These are phyloP conservation scores for Meandrina meandrites DNA, from an alignment of 92 coral and sea anemone genomes.

Conservation along the genomic window DNA sequence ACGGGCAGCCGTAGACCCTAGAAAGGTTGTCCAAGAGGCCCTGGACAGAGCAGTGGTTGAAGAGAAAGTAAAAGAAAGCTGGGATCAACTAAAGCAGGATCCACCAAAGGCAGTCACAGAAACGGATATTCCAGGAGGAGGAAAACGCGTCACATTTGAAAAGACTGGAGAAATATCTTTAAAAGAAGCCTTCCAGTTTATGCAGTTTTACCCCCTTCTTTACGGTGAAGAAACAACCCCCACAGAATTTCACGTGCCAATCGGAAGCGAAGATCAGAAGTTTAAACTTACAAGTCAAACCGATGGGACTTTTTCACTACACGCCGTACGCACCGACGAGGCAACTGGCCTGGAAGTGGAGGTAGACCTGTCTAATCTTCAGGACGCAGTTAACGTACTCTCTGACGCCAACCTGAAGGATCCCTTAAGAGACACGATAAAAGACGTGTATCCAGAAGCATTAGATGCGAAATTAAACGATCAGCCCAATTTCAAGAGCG, in stretches of 20 bases:
- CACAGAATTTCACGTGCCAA: conserved; percentile 34
- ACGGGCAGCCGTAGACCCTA: background rate
- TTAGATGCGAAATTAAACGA: conserved; percentile 5
- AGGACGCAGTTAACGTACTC: background rate
- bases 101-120: conserved; percentile 22
- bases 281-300: conserved; percentile 27
- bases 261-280: conserved; percentile 24
- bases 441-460: background rate
- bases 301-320: conserved; percentile 30
- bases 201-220: conserved; percentile 46
- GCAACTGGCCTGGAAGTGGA: background rate
- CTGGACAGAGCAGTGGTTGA: conserved; percentile 13
- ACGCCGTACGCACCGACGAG: background rate
- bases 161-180: conserved; percentile 5
- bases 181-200: conserved; percentile 37
- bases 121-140: background rate
- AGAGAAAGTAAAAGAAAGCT: conserved; percentile 13
- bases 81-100: background rate
- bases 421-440: background rate
- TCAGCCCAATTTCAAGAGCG: conserved; percentile 30
- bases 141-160: conserved; percentile 36
- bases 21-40: background rate
- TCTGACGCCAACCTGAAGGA: conserved; percentile 3
- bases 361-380: conserved; percentile 1
- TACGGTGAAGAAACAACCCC: conserved; percentile 33